A percentile compares a stretch with the other conserved stretches of the same genome.
Conservation (phyloP, 2,113 vertebrate genomes). For the Egretta garzetta region DNA sequence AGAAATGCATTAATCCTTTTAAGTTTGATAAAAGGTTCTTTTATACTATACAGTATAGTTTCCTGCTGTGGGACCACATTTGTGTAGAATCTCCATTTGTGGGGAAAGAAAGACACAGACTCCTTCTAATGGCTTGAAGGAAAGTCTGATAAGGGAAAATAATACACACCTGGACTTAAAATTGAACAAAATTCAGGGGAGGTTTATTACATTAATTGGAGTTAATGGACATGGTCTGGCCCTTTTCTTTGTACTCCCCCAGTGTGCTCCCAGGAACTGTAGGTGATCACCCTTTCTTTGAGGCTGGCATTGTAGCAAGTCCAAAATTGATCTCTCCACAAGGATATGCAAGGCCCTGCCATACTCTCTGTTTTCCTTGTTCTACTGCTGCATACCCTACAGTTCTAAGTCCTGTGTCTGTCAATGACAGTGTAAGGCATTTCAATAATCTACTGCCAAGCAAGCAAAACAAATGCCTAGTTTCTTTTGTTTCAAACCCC, state of each 20-base stretch:
- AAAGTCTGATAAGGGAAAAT: not conserved
- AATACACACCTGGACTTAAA: not conserved
- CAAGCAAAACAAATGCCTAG: not conserved
- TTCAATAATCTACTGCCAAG: not conserved
- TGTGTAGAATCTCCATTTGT: slow-evolving; percentile 46
- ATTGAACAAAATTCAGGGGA: not conserved
- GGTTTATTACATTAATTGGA: not conserved
- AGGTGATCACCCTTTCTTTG: not conserved
- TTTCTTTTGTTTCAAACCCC: not conserved
- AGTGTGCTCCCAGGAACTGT: not conserved
- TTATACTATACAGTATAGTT: not conserved
- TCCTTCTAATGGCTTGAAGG: not conserved
- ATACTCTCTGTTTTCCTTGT: not conserved
- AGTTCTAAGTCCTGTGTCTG: not conserved
- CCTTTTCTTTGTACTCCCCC: not conserved
- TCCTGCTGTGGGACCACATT: slow-evolving; percentile 49
- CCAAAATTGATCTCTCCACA: not conserved
- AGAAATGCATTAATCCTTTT: slow-evolving; percentile 63
- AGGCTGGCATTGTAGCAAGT: not conserved
- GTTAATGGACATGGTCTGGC: not conserved
- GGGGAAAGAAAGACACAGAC: not conserved
- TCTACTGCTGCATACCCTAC: not conserved
- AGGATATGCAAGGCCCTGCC: not conserved
- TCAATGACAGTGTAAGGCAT: not conserved
- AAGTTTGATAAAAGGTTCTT: slow-evolving; percentile 50